Evolutionary conservation across 2,888 invertebrate species (phyloP).

Genomic region (Stenodera caucasica): DNA sequence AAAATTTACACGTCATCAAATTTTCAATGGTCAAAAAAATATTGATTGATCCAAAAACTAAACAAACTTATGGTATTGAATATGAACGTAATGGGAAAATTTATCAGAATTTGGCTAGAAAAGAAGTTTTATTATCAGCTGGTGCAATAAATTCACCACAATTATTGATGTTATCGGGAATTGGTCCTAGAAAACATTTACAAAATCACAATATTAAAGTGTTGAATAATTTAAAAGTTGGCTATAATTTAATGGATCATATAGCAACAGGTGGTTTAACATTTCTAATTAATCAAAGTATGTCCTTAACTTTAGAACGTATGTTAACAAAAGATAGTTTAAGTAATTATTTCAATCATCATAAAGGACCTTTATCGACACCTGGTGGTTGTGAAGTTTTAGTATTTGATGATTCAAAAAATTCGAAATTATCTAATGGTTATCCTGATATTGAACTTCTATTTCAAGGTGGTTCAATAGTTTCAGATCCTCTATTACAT

Average conservation of each 20-base stretch:
- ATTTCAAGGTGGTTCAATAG: slow-evolving; percentile 63
- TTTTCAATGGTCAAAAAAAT: slow-evolving; percentile 61
- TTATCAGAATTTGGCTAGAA: slow-evolving; percentile 57
- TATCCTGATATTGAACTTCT: slow-evolving; percentile 69
- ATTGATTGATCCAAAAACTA: slow-evolving; percentile 60
- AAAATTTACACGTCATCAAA: slow-evolving; percentile 59
- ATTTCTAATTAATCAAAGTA: too few species aligned
- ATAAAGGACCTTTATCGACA: slow-evolving; percentile 60
- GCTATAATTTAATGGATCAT: slow-evolving; percentile 75
- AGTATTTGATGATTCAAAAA: slow-evolving; percentile 65
- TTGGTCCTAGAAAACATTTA: slow-evolving; percentile 65
- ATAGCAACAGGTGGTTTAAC: slow-evolving; percentile 67
- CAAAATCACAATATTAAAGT: slow-evolving; percentile 59
- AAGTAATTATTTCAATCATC: slow-evolving; percentile 53
- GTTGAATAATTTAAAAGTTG: slow-evolving; percentile 68
- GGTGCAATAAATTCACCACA: slow-evolving; percentile 67
- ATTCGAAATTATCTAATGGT: slow-evolving; percentile 54
- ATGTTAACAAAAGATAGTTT: slow-evolving; percentile 52
- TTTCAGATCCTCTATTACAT: slow-evolving; percentile 62
- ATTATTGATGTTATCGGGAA: slow-evolving; percentile 66
- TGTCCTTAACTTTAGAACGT: slow-evolving; percentile 59
- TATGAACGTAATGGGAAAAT: slow-evolving; percentile 57
- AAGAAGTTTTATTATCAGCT: slow-evolving; percentile 65
- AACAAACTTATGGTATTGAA: slow-evolving; percentile 60
- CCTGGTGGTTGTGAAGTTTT: slow-evolving; percentile 61